A percentile compares a stretch with the other conserved stretches of the same genome.
Conservation (phyloP, 2,888 invertebrate genomes). For the Eumerus sabulonum region DNA sequence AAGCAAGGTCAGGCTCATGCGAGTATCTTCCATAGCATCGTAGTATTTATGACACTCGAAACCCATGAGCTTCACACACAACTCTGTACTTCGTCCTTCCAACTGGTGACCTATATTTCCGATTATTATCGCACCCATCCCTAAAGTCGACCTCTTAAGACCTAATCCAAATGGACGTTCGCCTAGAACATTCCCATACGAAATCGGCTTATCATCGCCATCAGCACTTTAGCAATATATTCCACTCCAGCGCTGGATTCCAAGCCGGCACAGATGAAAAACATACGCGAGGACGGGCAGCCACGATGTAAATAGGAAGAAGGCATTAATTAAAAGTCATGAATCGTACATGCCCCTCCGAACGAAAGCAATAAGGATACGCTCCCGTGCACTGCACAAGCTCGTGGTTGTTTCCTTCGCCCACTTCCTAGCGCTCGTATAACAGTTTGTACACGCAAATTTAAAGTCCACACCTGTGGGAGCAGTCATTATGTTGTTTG, state of each 20-base stretch:
- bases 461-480: constrained; percentile 68
- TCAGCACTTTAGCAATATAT: constrained; percentile 36
- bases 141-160: constrained; percentile 1
- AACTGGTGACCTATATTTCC: constrained; percentile 44
- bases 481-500: constrained; percentile 65
- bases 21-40: no score
- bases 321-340: constrained; percentile 61
- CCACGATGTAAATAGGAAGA: constrained; percentile 48
- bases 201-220: constrained; percentile 54
- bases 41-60: no score
- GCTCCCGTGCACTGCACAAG: constrained; percentile 41
- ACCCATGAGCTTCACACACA: no score
- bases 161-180: constrained; percentile 30
- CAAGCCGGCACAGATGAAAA: background rate
- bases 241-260: background rate
- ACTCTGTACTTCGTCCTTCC: no score
- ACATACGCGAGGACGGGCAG: constrained; percentile 37
- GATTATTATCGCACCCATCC: constrained; percentile 38
- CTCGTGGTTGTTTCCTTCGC: constrained; percentile 3
- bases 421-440: constrained; percentile 15
- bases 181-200: constrained; percentile 19
- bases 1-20: no score
- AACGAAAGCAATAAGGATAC: constrained; percentile 44
- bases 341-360: constrained; percentile 23
- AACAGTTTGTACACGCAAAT: constrained; percentile 61